Conservation (phyloP, 2,113 vertebrate genomes). For the Toxotes jaculatrix region DNA sequence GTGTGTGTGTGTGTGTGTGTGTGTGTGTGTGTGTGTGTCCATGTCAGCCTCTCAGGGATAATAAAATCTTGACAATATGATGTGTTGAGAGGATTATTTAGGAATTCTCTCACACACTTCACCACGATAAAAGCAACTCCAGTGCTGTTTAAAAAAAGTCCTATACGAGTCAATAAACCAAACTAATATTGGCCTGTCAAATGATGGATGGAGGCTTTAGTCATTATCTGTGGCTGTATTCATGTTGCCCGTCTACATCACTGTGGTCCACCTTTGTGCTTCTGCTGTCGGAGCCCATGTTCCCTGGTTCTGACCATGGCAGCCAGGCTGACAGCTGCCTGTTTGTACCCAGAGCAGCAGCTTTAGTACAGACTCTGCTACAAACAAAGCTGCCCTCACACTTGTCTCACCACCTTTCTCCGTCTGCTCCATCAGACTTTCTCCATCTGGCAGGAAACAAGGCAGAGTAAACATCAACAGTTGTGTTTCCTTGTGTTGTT, state of each 20-base stretch:
- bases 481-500: background rate
- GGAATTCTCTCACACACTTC: background rate
- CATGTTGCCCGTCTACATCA: background rate
- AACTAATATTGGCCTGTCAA: background rate
- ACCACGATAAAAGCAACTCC: background rate
- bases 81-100: conserved; percentile 25
- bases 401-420: conserved; percentile 7
- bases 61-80: conserved; percentile 2
- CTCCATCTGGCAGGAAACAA: conserved; percentile 28
- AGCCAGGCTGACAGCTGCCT: conserved; percentile 21
- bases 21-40: conserved; percentile 5
- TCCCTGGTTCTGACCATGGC: background rate
- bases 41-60: background rate
- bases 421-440: background rate
- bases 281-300: background rate
- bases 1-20: no score
- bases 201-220: no score
- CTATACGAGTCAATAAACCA: no score
- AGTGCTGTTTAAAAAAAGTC: no score
- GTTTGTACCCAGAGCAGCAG: conserved; percentile 37
- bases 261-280: background rate
- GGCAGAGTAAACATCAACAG: background rate
- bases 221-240: no score
- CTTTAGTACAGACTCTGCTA: conserved; percentile 22
- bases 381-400: conserved; percentile 21